phyloP scores from a whole-genome alignment of 2,113 vertebrate species.

The Galbula dea region DNA sequence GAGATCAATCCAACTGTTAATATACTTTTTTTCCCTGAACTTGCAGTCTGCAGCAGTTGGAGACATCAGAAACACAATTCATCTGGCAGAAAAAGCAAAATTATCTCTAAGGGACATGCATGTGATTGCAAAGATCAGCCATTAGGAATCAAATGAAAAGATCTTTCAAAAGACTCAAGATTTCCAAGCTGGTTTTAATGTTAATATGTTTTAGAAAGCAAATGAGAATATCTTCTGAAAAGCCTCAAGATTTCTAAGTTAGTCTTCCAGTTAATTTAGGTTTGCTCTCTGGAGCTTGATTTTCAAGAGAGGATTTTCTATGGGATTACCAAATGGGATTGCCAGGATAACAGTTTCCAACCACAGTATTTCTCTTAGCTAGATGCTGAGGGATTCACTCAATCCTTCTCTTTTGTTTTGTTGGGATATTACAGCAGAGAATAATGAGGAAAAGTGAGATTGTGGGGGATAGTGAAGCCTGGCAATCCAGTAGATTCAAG shows the following conservation, averaged over 20 bases:
- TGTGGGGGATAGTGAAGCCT: neutral
- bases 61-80: neutral
- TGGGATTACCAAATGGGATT: neutral
- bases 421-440: neutral
- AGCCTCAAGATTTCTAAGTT: neutral
- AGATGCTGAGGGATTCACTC: neutral
- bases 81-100: neutral
- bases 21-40: neutral
- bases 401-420: neutral
- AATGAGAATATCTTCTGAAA: neutral
- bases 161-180: neutral
- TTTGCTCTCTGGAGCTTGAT: neutral
- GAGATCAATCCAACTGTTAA: neutral
- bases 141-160: neutral
- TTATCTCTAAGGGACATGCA: neutral
- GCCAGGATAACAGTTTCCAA: neutral
- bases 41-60: neutral
- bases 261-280: neutral
- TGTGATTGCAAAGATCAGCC: neutral
- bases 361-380: neutral
- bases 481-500: neutral
- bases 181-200: neutral
- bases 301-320: neutral
- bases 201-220: neutral
- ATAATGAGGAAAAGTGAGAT: neutral